A percentile compares a stretch with the other conserved stretches of the same genome.
phyloP scores from a whole-genome alignment of 2,888 invertebrate species.

The Pyrrhosoma nymphula region DNA sequence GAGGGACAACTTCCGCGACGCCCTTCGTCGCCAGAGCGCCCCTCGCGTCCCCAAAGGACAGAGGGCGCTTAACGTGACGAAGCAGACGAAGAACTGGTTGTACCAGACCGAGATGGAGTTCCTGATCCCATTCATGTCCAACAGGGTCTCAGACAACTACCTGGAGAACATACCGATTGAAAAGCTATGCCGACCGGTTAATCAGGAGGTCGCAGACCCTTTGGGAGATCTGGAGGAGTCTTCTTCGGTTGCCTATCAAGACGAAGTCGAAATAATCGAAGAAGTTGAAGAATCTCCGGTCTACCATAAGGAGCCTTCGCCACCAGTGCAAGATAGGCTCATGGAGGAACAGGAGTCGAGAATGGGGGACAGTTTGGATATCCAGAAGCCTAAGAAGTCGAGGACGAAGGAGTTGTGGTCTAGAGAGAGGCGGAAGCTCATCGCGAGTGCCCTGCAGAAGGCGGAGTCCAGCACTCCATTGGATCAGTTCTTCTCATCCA shows the following conservation, averaged over 20 bases:
- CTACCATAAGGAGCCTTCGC: neutral
- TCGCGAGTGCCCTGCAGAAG: neutral
- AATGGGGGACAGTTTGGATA: neutral
- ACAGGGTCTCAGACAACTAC: neutral
- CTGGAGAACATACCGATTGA: neutral
- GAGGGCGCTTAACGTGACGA: neutral
- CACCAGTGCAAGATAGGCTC: neutral
- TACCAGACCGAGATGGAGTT: neutral
- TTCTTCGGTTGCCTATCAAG: neutral
- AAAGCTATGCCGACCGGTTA: neutral
- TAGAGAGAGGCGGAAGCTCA: neutral
- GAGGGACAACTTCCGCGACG: neutral
- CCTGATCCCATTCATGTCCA: slow-evolving; percentile 1
- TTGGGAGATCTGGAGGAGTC: neutral
- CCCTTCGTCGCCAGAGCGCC: neutral
- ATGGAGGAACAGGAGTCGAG: neutral
- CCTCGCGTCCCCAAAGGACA: neutral
- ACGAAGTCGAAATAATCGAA: neutral
- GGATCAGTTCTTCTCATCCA: neutral
- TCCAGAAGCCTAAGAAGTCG: neutral
- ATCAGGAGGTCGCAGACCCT: neutral
- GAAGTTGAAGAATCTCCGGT: neutral
- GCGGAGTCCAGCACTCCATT: neutral
- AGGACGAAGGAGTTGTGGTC: neutral
- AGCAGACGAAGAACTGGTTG: neutral